Conservation (phyloP, 2,888 invertebrate species). For the Didymodactylos carnosus region DNA sequence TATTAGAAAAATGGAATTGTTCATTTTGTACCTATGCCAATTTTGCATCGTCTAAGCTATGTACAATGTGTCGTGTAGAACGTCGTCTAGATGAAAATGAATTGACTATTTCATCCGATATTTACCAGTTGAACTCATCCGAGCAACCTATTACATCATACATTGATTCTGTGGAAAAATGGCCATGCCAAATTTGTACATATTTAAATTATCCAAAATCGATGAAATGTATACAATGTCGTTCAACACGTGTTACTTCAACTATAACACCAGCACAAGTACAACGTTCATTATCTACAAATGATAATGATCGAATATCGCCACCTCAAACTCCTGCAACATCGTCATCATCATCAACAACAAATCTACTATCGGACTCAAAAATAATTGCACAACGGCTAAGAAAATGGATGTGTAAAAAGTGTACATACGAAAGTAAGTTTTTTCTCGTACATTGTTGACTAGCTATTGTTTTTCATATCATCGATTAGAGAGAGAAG, state of each 20-base stretch:
- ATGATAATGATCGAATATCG: neutral
- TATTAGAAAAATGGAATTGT: conserved; percentile 73
- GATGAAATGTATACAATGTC: conserved; percentile 81
- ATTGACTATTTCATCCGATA: conserved; percentile 22
- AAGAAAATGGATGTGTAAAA: conserved; percentile 10
- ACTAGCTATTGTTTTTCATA: no score
- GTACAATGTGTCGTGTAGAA: conserved; percentile 62
- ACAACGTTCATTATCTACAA: neutral
- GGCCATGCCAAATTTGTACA: conserved; percentile 82
- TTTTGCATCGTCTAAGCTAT: conserved; percentile 71
- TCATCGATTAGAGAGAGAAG: no score
- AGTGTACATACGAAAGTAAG: conserved; percentile 3
- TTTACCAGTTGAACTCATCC: conserved; percentile 21
- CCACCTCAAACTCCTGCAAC: neutral
- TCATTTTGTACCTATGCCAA: conserved; percentile 87
- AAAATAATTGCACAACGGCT: conserved; percentile 1
- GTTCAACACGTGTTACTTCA: conserved; percentile 25
- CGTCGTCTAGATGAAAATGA: conserved; percentile 19
- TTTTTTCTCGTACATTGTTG: no score
- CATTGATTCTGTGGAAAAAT: conserved; percentile 42
- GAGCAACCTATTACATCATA: conserved; percentile 7
- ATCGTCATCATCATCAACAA: no score
- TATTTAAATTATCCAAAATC: conserved; percentile 81
- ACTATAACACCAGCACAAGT: conserved; percentile 13
- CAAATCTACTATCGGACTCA: neutral